Base-by-base conservation (phyloP, 2,888 invertebrate species). In the Nomada lathburiana region DNA sequence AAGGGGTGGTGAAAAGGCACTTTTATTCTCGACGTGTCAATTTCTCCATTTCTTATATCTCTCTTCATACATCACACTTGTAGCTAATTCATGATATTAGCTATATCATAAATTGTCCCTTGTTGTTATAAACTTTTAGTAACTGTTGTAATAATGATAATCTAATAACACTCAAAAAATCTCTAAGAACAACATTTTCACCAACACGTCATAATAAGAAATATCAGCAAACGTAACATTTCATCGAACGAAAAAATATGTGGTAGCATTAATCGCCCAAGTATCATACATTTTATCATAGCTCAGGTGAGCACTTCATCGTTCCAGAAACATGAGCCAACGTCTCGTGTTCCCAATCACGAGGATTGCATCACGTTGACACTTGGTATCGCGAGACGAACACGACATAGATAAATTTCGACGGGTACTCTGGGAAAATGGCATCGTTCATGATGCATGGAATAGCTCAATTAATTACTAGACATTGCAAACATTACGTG, bases 381-480 rank as follows among this genome's bases (percentile, higher is more conserved):
- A 26, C 11, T 9, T 50, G 9, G 23, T 67, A 67, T 47, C 36
- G 18, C 50, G 36, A 16, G 18, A 20, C 11, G 26, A 5, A 26
- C 26, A 44, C 63, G 59, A 42, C 20, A 50, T 2, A 20, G 4
- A 2, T 23, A 13, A 70, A 77, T 77, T 69, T 64, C 2, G 1
- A 68, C 53, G 59, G n/a, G 2, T 16, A 29, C 20, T 13, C 10
- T 0, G 20, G 0, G 23, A 62, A 47, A 57, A 13, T 42, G 16
- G 20, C 50, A 26, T 36, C 9, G 18, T 60, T 62, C 16, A 11
- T 44, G 10, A 10, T 0, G 13, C 18, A 4, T 4, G 36, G n/a
- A 57, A 23, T 26, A 64, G 47, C 52, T 52, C 29, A 73, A 82
- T 83, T 81, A 83, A 67, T 74, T 78, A 65, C n/a, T 53, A 26